Evolutionary conservation across 2,888 invertebrate species (phyloP).

Genomic region (Embidobia sp.): DNA sequence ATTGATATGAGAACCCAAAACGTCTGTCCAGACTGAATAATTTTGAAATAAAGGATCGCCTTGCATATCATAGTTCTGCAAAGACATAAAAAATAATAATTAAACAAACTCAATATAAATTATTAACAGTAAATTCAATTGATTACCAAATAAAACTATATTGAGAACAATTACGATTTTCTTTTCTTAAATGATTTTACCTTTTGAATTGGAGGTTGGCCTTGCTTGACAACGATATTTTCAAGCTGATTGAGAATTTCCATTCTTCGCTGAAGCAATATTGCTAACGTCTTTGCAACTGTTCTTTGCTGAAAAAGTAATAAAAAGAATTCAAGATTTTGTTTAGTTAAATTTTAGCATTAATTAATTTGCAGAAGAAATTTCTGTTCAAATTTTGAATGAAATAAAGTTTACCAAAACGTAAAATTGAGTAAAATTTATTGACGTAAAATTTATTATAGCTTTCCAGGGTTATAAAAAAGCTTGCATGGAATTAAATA

Average conservation of each 20-base stretch:
- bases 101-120: constrained; percentile 7
- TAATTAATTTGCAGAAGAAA: no score
- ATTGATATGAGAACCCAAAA: constrained; percentile 71
- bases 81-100: constrained; percentile 8
- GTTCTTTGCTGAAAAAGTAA: constrained; percentile 75
- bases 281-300: constrained; percentile 83
- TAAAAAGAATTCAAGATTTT: constrained; percentile 3
- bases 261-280: constrained; percentile 84
- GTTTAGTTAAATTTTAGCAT: no score
- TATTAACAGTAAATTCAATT: constrained; percentile 1
- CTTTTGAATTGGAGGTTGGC: constrained; percentile 75
- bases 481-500: no score
- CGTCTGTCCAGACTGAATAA: constrained; percentile 79
- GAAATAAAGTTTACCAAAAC: no score
- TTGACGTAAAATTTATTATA: no score
- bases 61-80: constrained; percentile 76
- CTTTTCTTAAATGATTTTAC: constrained; percentile 57
- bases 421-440: no score
- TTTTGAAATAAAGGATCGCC: constrained; percentile 73
- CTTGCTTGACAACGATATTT: constrained; percentile 83
- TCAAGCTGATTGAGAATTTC: constrained; percentile 85
- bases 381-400: no score
- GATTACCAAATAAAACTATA: no score
- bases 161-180: no score
- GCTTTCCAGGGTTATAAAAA: no score